Conservation (phyloP, 2,113 vertebrate species). For the Tychaedon coryphoeus region DNA sequence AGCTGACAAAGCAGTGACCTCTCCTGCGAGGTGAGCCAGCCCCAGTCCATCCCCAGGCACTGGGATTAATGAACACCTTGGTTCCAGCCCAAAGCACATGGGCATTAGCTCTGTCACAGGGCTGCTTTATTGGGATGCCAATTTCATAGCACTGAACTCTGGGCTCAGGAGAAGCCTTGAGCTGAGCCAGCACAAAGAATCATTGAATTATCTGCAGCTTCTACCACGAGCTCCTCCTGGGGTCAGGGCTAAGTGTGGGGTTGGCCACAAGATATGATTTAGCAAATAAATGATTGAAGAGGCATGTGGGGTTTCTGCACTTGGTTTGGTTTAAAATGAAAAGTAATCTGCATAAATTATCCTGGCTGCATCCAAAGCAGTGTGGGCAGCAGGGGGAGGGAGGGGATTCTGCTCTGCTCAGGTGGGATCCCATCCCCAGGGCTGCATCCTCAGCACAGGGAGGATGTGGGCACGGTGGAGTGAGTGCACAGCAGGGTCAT, state of each 20-base stretch:
- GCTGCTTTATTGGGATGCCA: background rate
- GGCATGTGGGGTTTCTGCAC: background rate
- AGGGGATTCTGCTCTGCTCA: background rate
- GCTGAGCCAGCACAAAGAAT: conserved; percentile 37
- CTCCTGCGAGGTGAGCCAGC: background rate
- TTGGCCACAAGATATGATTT: background rate
- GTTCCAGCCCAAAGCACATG: conserved; percentile 21
- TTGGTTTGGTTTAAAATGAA: background rate
- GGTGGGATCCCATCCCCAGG: background rate
- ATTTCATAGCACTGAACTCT: background rate
- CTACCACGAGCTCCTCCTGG: fast-evolving
- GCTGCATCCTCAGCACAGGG: background rate
- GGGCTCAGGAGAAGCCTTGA: background rate
- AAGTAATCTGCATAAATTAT: background rate
- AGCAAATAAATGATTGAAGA: background rate
- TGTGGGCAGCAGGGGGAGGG: background rate
- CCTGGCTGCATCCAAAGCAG: background rate
- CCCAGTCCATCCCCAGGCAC: background rate
- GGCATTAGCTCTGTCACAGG: background rate
- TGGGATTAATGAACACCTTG: background rate
- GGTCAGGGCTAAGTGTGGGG: background rate
- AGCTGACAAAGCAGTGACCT: conserved; percentile 42
- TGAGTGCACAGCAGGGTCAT: background rate
- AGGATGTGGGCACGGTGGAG: background rate
- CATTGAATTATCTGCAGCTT: background rate